These are phyloP conservation scores for Eretmochelys imbricata DNA, from an alignment of 2,113 vertebrate species.

Conservation along the genomic window DNA sequence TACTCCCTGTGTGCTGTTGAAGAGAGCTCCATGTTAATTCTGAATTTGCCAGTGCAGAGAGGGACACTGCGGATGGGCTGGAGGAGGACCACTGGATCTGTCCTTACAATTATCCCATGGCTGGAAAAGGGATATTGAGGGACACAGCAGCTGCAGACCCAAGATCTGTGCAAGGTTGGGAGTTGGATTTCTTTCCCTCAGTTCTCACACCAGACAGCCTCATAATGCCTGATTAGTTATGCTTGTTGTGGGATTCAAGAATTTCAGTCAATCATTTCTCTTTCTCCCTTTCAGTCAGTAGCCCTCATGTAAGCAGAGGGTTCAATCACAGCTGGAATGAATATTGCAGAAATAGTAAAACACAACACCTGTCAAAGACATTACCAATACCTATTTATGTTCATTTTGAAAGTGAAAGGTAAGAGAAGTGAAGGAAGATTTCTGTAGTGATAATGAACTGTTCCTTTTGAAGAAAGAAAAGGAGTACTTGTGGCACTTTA, in stretches of 20 bases:
- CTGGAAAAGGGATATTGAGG: rapidly evolving
- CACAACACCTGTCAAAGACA: not conserved
- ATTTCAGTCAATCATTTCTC: rapidly evolving
- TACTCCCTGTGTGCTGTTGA: not conserved
- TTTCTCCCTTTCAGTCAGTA: not conserved
- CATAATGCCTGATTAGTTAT: not conserved
- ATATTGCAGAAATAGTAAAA: not conserved
- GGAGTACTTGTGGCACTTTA: too few species aligned
- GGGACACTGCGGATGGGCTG: rapidly evolving
- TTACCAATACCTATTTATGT: not conserved
- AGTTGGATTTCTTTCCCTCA: not conserved
- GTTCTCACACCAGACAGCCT: not conserved
- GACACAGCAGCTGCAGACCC: rapidly evolving
- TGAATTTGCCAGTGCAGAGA: not conserved
- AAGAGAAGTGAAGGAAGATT: not conserved
- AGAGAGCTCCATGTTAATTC: not conserved
- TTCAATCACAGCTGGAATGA: not conserved
- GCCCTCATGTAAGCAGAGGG: not conserved
- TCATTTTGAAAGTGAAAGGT: not conserved
- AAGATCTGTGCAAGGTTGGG: not conserved
- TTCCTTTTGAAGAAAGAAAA: too few species aligned
- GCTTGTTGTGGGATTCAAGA: not conserved
- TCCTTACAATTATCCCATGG: not conserved
- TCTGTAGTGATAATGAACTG: not conserved
- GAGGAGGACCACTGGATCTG: not conserved